Percentiles rank a stretch among this genome's conserved stretches.
Conservation (phyloP, 1,140 invertebrate genomes). For the Leptinotarsa lineolata region DNA sequence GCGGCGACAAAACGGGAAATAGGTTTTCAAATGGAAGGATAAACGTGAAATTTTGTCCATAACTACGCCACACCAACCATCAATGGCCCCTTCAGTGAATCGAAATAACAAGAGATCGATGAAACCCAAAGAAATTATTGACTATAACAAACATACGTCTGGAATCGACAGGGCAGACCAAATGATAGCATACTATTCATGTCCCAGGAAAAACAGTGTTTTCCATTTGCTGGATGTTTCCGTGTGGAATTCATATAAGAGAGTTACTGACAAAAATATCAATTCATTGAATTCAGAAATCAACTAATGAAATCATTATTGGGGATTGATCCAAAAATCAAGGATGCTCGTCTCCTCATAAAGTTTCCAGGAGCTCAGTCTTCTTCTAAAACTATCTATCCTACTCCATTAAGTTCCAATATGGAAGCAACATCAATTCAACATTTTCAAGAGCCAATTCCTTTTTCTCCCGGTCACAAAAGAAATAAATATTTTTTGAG, state of each 20-base stretch:
- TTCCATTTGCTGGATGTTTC: conserved; percentile 16
- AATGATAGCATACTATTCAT: background rate
- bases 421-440: too few relatives aligned
- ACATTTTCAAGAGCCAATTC: too few relatives aligned
- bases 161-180: conserved; percentile 33
- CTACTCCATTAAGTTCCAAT: too few relatives aligned
- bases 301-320: too few relatives aligned
- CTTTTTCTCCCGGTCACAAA: too few relatives aligned
- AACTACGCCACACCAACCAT: conserved; percentile 39
- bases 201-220: background rate
- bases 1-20: conserved; percentile 1
- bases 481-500: background rate
- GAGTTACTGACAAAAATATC: too few relatives aligned
- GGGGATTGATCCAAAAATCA: too few relatives aligned
- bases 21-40: conserved; percentile 52
- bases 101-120: conserved; percentile 31
- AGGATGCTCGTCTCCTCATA: too few relatives aligned
- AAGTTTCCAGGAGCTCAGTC: too few relatives aligned
- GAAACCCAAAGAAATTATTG: conserved; percentile 42
- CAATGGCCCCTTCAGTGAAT: conserved; percentile 25
- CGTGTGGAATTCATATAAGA: background rate
- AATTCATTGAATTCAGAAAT: too few relatives aligned
- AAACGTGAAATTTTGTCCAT: conserved; percentile 46
- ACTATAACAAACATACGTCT: conserved; percentile 39
- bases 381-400: too few relatives aligned